Base-by-base conservation (phyloP, 2,888 invertebrate genomes). In the Muschampia plurimacula region DNA sequence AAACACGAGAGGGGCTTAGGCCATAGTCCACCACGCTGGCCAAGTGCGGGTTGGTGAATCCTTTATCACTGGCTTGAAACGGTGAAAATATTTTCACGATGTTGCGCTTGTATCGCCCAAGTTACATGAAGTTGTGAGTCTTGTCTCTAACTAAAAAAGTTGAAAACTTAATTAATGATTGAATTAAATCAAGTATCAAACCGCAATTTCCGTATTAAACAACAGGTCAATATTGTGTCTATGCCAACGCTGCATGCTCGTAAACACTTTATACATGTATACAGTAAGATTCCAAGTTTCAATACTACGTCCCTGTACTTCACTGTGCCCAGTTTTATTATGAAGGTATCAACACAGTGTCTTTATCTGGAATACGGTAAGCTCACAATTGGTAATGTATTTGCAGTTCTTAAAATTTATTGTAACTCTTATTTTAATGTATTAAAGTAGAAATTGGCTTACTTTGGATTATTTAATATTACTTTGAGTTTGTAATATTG, bases 221-320 rank as follows among this genome's bases (percentile, higher is more conserved):
- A 69, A 77, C 81, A 82, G 82, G 83, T 82, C 84, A 83, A 84
- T 83, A 82, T 82, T 82, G 82, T 83, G 81, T 82, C 81, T 82
- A 81, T 82, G 80, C 80, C 81, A 81, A 79, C 82, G 79, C 75
- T 81, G 80, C 80, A 81, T 76, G 78, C 77, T 77, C 78, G 77
- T 78, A 79, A 78, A 77, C 77, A 49, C 49, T 66, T 4, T 65
- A 60, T 64, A 69, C 39, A 71, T 39, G 55, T 71, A 71, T 46
- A 71, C 39, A 36, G 39, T 28, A 49, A 49, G 65, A 13, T 60
- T 71, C 60, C 59, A 71, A 60, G 5, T 49, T 12, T 3, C 39
- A n/a, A 28, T 12, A 41, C 49, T 2, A 7, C 8, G 2, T 10
- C 52, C 46, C 63, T 69, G 73, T 69, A 73, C 59, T 22, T 22